Conservation (phyloP, 1,140 invertebrate species). For the Drosophila prosaltans region DNA sequence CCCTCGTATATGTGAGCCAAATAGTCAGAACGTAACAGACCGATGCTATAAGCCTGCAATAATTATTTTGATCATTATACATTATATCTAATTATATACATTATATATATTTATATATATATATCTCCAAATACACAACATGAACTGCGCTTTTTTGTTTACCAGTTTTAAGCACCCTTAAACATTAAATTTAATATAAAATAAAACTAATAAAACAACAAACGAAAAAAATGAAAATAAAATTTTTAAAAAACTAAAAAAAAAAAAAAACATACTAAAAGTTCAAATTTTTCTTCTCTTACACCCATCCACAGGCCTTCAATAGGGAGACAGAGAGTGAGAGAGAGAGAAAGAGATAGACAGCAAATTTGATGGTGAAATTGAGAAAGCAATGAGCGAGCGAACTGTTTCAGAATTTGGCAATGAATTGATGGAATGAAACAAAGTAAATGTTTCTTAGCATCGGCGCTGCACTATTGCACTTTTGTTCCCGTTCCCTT, state of each 20-base stretch:
- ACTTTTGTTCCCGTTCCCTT: background rate
- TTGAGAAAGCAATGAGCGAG: constrained; percentile 2
- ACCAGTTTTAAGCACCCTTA: constrained; percentile 47
- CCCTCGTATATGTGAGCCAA: constrained; percentile 86
- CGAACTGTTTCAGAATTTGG: background rate
- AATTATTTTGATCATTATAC: constrained; percentile 66
- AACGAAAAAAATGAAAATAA: background rate
- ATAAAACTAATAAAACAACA: background rate
- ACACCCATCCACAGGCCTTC: constrained; percentile 15
- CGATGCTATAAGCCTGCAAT: constrained; percentile 84
- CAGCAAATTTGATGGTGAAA: background rate
- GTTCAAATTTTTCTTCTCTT: background rate
- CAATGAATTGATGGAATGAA: constrained; percentile 1
- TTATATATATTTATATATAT: constrained; percentile 25
- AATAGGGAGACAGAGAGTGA: constrained; percentile 13
- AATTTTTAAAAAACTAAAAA: background rate
- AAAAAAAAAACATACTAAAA: background rate
- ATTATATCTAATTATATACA: constrained; percentile 35
- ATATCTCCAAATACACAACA: constrained; percentile 11
- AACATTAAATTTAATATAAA: constrained; percentile 15
- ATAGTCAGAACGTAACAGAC: constrained; percentile 90
- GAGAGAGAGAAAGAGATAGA: constrained; percentile 27
- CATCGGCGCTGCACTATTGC: background rate
- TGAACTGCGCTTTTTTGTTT: constrained; percentile 31
- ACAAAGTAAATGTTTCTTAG: background rate